Conservation (phyloP, 2,888 invertebrate genomes). For the Gari tellinella region DNA sequence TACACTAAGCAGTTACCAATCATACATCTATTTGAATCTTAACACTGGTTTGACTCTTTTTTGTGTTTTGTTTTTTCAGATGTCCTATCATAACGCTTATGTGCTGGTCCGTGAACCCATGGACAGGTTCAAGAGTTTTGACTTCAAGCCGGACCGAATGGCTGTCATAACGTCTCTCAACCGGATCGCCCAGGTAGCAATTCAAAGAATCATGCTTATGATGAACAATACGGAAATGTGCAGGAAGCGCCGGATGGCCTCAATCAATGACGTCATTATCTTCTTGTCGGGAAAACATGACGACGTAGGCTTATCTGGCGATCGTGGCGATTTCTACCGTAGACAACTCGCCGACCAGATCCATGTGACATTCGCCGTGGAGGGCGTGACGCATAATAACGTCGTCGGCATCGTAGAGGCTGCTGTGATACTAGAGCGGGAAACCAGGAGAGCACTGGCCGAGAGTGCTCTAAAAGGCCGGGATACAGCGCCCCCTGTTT, state of each 20-base stretch:
- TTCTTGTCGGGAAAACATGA: conserved; percentile 76
- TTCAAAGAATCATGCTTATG: conserved; percentile 73
- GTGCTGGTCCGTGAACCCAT: conserved; percentile 53
- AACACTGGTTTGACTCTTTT: too few relatives aligned
- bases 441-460: conserved; percentile 65
- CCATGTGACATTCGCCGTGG: conserved; percentile 71
- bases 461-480: conserved; percentile 56
- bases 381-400: conserved; percentile 75
- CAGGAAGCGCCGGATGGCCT: conserved; percentile 67
- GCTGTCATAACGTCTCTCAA: conserved; percentile 64
- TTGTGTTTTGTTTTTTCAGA: conserved; percentile 48
- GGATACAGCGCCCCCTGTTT: conserved; percentile 63
- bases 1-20: too few relatives aligned
- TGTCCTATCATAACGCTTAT: conserved; percentile 62
- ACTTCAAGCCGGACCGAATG: conserved; percentile 62
- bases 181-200: conserved; percentile 72
- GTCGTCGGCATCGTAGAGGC: conserved; percentile 71
- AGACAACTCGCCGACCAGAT: conserved; percentile 79
- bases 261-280: conserved; percentile 69
- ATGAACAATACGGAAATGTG: conserved; percentile 77
- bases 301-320: conserved; percentile 73
- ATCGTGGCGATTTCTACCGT: conserved; percentile 79
- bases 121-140: conserved; percentile 40
- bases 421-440: conserved; percentile 67
- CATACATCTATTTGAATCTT: too few relatives aligned